A percentile compares a stretch with the other conserved stretches of the same genome.
These are phyloP conservation scores for Himalopsyche phryganea DNA, from an alignment of 1,140 invertebrate genomes.

Conservation along the genomic window DNA sequence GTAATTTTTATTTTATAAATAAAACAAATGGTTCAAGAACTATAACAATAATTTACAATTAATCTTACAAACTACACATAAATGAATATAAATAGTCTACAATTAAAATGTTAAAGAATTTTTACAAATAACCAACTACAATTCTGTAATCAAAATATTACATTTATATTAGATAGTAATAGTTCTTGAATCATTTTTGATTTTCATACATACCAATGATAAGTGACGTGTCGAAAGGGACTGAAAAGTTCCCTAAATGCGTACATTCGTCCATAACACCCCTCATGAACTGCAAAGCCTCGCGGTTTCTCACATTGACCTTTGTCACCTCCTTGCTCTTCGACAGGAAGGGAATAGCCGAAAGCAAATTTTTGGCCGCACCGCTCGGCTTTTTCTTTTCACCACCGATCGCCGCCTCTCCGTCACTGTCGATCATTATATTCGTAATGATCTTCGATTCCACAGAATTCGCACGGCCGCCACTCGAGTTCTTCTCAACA, in stretches of 20 bases:
- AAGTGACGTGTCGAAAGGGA: conserved; percentile 78
- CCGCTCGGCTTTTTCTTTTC: background rate
- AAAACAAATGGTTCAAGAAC: no score
- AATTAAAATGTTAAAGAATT: no score
- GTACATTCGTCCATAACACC: conserved; percentile 99
- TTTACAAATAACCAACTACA: no score
- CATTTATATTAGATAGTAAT: no score
- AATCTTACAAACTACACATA: no score
- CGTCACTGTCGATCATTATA: conserved; percentile 20
- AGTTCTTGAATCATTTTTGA: no score
- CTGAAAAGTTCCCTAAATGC: conserved; percentile 88
- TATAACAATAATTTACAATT: no score
- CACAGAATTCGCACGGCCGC: background rate
- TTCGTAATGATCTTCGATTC: conserved; percentile 21
- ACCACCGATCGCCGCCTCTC: background rate
- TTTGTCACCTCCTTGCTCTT: conserved; percentile 54
- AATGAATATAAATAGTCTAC: no score
- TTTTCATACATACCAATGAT: conserved; percentile 73
- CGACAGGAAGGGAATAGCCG: conserved; percentile 42
- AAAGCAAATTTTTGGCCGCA: conserved; percentile 42
- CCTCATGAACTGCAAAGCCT: conserved; percentile 91
- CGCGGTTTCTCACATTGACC: conserved; percentile 63
- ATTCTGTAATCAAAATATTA: no score
- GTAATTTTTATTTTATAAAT: no score
- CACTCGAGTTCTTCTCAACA: background rate